These are phyloP conservation scores for Cantharis rufa DNA, from an alignment of 2,888 invertebrate species.

Conservation along the genomic window DNA sequence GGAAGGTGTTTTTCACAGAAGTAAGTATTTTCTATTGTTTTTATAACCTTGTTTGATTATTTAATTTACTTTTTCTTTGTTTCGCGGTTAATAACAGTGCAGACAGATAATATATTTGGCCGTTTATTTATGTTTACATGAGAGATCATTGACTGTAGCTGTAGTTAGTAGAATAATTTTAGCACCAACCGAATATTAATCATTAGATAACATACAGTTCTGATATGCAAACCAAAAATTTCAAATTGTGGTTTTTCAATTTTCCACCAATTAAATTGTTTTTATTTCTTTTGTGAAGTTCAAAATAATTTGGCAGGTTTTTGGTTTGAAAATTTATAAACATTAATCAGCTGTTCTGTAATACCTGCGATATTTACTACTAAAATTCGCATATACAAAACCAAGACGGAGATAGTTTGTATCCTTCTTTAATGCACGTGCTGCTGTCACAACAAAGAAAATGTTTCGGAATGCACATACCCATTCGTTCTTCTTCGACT, in stretches of 20 bases:
- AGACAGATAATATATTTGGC: background rate
- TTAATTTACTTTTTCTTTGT: background rate
- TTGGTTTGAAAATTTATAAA: background rate
- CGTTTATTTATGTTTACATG: background rate
- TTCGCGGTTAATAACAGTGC: background rate
- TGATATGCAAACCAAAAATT: background rate
- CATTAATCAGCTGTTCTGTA: conserved; percentile 7
- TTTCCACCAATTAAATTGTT: too few species aligned
- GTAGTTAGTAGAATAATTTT: background rate
- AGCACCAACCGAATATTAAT: background rate
- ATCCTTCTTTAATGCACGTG: conserved; percentile 7
- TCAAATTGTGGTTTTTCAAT: background rate
- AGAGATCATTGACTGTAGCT: background rate
- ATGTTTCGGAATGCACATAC: background rate
- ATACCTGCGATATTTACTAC: background rate
- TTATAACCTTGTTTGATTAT: background rate
- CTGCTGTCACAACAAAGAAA: background rate
- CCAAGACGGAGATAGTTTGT: background rate
- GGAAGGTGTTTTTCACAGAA: conserved; percentile 61
- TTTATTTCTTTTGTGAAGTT: too few species aligned
- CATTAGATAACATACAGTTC: background rate
- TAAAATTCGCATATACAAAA: background rate
- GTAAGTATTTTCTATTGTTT: conserved; percentile 52
- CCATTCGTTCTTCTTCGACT: background rate
- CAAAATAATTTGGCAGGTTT: too few species aligned